phyloP scores from a whole-genome alignment of 2,113 vertebrate genomes.

The Hippotragus niger region DNA sequence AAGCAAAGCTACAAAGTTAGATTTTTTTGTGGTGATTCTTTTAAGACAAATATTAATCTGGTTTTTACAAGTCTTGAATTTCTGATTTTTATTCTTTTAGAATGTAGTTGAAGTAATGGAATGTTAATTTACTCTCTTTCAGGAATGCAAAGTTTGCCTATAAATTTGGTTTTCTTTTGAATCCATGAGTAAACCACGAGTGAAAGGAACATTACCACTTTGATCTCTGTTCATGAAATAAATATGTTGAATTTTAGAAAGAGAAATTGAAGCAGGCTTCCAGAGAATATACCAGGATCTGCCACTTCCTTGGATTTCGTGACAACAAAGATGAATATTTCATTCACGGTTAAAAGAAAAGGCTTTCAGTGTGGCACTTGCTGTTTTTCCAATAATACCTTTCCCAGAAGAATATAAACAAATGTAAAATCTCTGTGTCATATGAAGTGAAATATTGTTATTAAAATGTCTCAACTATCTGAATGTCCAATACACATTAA shows the following conservation, averaged over 20 bases:
- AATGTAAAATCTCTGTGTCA: neutral
- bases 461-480: neutral
- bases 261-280: neutral
- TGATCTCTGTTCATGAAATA: conserved; percentile 1
- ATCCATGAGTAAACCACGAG: neutral
- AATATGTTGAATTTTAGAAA: neutral
- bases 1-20: neutral
- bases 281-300: neutral
- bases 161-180: neutral
- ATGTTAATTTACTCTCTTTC: neutral
- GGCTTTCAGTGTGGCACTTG: neutral
- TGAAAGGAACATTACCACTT: neutral
- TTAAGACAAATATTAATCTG: neutral
- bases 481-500: neutral
- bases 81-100: neutral
- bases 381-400: neutral
- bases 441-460: neutral
- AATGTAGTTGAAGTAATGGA: neutral
- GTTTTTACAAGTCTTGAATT: neutral
- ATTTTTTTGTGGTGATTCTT: neutral
- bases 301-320: neutral
- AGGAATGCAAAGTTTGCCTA: neutral
- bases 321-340: neutral
- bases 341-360: neutral
- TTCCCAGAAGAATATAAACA: neutral